phyloP scores from a whole-genome alignment of 2,797 vertebrate genomes.

The Anguilla pacifica region DNA sequence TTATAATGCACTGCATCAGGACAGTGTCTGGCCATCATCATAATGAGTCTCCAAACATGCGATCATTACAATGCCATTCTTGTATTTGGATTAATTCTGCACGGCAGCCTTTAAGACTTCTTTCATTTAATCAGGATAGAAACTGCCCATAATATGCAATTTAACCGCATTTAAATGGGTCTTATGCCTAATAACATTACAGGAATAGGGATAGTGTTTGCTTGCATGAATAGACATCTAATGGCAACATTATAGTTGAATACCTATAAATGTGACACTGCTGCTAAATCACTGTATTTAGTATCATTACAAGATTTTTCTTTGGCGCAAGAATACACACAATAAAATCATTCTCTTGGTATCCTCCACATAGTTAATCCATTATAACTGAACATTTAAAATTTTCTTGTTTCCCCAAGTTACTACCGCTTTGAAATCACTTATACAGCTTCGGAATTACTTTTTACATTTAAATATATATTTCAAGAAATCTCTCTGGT shows the following conservation, averaged over 20 bases:
- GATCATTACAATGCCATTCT: not conserved
- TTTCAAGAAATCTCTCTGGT: conserved; percentile 23
- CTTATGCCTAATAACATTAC: not conserved
- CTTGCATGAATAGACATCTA: conserved; percentile 14
- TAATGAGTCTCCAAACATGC: not conserved
- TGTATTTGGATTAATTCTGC: not conserved
- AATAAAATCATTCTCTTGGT: conserved; percentile 8
- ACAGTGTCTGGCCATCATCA: not conserved
- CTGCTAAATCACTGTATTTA: conserved; percentile 12
- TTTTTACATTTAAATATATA: conserved; percentile 25
- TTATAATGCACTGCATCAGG: not conserved
- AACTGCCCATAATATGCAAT: not conserved
- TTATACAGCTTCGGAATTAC: not conserved
- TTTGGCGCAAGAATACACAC: not conserved
- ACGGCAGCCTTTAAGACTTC: not conserved
- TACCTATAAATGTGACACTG: conserved; percentile 20
- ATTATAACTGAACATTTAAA: conserved; percentile 14
- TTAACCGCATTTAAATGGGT: not conserved
- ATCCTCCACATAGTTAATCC: conserved; percentile 10
- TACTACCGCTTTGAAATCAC: conserved; percentile 1
- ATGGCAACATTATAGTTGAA: conserved; percentile 21
- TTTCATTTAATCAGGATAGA: conserved; percentile 5
- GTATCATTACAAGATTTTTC: not conserved
- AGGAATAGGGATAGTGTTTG: not conserved
- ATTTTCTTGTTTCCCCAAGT: conserved; percentile 18